Evolutionary conservation across 2,113 vertebrate species (phyloP), one percentile per base, ranked within the genome.

Genomic region (Saccopteryx leptura): DNA sequence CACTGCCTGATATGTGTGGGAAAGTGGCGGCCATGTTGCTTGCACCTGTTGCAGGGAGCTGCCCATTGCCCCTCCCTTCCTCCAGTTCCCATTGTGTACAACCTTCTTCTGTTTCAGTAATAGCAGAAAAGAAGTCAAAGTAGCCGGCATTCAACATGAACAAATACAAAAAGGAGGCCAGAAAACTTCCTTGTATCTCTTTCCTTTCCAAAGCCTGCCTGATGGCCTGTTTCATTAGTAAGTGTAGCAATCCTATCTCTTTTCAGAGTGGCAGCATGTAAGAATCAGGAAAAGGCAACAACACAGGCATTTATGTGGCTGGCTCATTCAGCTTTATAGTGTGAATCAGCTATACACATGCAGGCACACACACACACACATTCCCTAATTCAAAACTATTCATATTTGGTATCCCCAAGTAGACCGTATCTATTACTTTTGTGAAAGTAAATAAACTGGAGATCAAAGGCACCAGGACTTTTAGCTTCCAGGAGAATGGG

Each of bases 1-100:
- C 98, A 98, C 98, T 98, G 95, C 88, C 97, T 98, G 99, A 99
- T 99, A 99, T 81, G 98, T 99, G 98, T 99, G 99, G 99, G 99
- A 99, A 99, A 98, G 96, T 12, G 84, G 94, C 5, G 15, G 97
- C 98, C 98, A 95, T 95, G 81, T 97, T 95, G 86, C 98, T 92
- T 98, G 98, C 99, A 99, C 99, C 99, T 99, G 98, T 98, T 97
- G 98, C 94, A 66, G 97, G 97, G 97, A 96, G 82, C 78, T 94
- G 97, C 97, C 97, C 87, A 28, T 68, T 93, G 91, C 97, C 98
- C 89, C 94, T 66, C 96, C 82, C 88, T 90, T 97, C 97, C 98
- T 94, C 96, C 95, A 94, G 92, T 78, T 54, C 48, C 98, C 92
- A 98, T 99, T 99, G 98, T 99, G 97, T 31, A 85, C 92, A 93